A percentile compares a stretch with the other conserved stretches of the same genome.
Conservation (phyloP, 2,888 invertebrate species). For the Antheraea assamensis region DNA sequence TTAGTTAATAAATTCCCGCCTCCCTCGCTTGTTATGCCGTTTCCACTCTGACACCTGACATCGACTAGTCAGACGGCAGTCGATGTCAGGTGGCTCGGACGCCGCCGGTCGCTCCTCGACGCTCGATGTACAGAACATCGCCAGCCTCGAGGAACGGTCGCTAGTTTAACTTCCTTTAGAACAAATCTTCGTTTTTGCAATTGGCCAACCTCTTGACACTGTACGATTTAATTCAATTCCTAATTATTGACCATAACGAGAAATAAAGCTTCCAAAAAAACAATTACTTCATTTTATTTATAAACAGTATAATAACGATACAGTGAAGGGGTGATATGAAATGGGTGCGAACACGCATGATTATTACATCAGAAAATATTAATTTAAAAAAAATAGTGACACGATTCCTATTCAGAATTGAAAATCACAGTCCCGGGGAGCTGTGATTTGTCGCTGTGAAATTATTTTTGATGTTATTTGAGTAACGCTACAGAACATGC, state of each 20-base stretch:
- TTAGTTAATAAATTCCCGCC: constrained; percentile 75
- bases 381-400: constrained; percentile 16
- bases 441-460: constrained; percentile 33
- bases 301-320: constrained; percentile 59
- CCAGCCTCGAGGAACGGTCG: constrained; percentile 55
- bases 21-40: constrained; percentile 69
- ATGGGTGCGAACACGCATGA: constrained; percentile 61
- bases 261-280: constrained; percentile 42
- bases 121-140: constrained; percentile 37
- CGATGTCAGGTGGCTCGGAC: constrained; percentile 28
- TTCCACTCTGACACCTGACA: constrained; percentile 31
- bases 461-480: constrained; percentile 36
- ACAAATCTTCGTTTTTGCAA: constrained; percentile 83
- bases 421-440: constrained; percentile 25
- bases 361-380: constrained; percentile 15
- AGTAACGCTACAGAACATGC: constrained; percentile 46
- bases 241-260: constrained; percentile 16
- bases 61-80: too few species aligned
- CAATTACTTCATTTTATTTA: constrained; percentile 38
- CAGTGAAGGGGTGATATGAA: constrained; percentile 78
- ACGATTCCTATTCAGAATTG: constrained; percentile 23
- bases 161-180: constrained; percentile 75
- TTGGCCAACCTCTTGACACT: constrained; percentile 82
- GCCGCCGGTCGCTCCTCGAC: constrained; percentile 47
- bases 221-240: constrained; percentile 65